Evolutionary conservation across 2,888 invertebrate genomes (phyloP).

Genomic region (Nomada lathburiana): DNA sequence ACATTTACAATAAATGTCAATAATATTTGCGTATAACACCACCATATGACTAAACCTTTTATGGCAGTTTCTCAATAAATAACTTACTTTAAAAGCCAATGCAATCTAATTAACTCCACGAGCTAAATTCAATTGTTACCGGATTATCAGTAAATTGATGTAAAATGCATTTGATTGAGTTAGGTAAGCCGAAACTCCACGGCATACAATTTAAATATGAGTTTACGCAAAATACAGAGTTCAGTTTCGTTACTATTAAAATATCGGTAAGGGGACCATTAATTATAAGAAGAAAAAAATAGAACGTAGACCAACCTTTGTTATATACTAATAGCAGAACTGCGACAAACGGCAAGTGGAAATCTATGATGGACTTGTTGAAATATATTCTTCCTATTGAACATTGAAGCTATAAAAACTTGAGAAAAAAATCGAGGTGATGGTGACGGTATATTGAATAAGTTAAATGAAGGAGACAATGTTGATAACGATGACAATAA

Average conservation of each 20-base stretch:
- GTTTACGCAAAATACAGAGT: constrained; percentile 54
- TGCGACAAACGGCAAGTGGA: constrained; percentile 25
- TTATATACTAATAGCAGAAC: constrained; percentile 41
- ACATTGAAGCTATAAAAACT: constrained; percentile 22
- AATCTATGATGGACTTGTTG: constrained; percentile 27
- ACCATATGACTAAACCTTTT: too few species aligned
- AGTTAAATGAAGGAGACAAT: too few species aligned
- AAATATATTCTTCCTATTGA: constrained; percentile 31
- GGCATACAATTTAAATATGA: constrained; percentile 69
- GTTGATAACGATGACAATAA: too few species aligned
- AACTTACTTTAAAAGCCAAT: too few species aligned
- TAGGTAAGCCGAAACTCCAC: constrained; percentile 63
- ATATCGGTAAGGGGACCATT: constrained; percentile 52
- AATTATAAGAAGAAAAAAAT: constrained; percentile 45
- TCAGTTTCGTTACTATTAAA: constrained; percentile 55
- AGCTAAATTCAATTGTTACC: constrained; percentile 48
- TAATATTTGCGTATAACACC: too few species aligned
- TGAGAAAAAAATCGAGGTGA: constrained; percentile 28
- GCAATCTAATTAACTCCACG: too few species aligned
- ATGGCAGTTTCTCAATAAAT: too few species aligned
- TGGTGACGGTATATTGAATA: too few species aligned
- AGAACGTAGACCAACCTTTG: constrained; percentile 36
- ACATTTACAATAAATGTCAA: too few species aligned
- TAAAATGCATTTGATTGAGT: constrained; percentile 46
- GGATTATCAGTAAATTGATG: constrained; percentile 58